phyloP scores from a whole-genome alignment of 2,113 vertebrate genomes.

The Cebidichthys violaceus region DNA sequence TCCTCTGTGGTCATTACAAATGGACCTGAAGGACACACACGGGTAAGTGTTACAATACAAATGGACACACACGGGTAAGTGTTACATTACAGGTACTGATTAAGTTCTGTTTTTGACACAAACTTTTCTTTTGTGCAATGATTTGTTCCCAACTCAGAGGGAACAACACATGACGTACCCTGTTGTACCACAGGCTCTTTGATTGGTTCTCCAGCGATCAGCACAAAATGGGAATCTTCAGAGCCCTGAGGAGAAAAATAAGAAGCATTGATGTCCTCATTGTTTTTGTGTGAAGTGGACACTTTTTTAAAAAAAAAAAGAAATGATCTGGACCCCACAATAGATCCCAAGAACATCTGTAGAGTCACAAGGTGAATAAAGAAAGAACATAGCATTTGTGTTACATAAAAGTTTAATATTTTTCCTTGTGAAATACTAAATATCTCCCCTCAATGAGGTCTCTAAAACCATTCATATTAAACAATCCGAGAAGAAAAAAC shows the following conservation, averaged over 20 bases:
- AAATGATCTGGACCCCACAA: not conserved
- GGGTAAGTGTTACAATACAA: not conserved
- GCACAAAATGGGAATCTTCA: conserved; percentile 82
- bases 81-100: not conserved
- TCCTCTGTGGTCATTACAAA: conserved; percentile 88
- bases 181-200: conserved; percentile 81
- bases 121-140: not conserved
- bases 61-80: not conserved
- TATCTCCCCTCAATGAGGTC: not conserved
- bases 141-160: not conserved
- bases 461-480: not conserved
- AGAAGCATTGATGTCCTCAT: not conserved
- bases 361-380: not conserved
- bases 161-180: conserved; percentile 56
- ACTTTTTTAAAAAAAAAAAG: not conserved
- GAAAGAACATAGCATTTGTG: not conserved
- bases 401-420: not conserved
- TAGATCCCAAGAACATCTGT: not conserved
- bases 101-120: not conserved
- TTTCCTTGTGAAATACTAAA: not conserved
- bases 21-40: conserved; percentile 71
- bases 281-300: not conserved
- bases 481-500: not conserved
- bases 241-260: conserved; percentile 71
- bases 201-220: conserved; percentile 85